Conservation (phyloP, 2,888 invertebrate genomes). For the Caenorhabditis macrosperma region DNA sequence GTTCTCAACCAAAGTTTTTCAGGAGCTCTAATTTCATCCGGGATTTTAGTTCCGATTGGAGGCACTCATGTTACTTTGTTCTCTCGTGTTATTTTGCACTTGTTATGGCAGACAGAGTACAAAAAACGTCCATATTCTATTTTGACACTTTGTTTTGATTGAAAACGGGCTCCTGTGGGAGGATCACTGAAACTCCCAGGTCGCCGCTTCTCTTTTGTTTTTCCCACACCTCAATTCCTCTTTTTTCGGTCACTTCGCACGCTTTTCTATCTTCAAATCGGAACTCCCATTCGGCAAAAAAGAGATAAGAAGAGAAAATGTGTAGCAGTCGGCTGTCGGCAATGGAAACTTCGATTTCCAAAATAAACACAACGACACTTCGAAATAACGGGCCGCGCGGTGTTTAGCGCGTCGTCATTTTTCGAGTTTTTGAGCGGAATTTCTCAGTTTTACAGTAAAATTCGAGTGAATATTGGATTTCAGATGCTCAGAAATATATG, state of each 20-base stretch:
- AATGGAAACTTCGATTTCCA: conserved; percentile 22
- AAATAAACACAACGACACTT: conserved; percentile 35
- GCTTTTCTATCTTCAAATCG: background rate
- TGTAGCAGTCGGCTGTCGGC: conserved; percentile 4
- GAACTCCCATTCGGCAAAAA: background rate
- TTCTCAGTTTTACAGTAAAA: background rate
- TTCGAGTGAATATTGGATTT: background rate
- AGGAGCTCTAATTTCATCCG: background rate
- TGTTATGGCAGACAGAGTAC: too few relatives aligned
- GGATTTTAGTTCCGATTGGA: too few relatives aligned
- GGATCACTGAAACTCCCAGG: too few relatives aligned
- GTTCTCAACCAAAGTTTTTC: background rate
- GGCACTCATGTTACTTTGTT: too few relatives aligned
- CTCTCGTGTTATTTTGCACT: too few relatives aligned
- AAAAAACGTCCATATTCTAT: too few relatives aligned
- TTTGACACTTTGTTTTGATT: too few relatives aligned
- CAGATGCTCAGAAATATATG: conserved; percentile 46
- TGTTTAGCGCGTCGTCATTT: conserved; percentile 12
- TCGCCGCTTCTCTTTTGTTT: too few relatives aligned
- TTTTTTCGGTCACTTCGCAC: background rate
- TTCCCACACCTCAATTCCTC: background rate
- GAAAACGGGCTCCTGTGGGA: too few relatives aligned
- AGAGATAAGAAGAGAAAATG: conserved; percentile 8
- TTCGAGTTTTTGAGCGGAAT: background rate
- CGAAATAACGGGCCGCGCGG: conserved; percentile 30